A percentile compares a stretch with the other conserved stretches of the same genome.
phyloP scores from a whole-genome alignment of 2,797 vertebrate genomes.

The Carcharodon carcharias region DNA sequence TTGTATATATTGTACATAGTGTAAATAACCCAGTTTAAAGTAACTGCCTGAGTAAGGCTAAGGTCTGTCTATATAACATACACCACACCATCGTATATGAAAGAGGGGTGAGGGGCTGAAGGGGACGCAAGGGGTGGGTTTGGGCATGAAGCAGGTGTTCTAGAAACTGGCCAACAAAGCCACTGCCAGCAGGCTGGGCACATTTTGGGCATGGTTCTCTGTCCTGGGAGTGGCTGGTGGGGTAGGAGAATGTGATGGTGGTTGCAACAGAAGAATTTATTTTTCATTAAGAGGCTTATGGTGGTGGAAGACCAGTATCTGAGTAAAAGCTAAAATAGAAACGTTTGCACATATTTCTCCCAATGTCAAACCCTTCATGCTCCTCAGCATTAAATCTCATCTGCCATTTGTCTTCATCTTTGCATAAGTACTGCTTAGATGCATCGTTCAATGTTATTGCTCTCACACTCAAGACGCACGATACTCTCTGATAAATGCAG shows the following conservation, averaged over 20 bases:
- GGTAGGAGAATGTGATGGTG: neutral
- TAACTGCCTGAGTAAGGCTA: too few relatives aligned
- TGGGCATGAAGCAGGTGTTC: neutral
- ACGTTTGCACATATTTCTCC: neutral
- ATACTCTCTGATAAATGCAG: neutral
- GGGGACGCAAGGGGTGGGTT: neutral
- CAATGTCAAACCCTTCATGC: neutral
- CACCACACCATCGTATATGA: too few relatives aligned
- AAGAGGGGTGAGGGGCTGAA: neutral
- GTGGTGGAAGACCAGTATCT: neutral
- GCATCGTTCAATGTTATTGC: neutral
- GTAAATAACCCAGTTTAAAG: too few relatives aligned
- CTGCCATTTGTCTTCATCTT: neutral
- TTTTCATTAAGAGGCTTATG: neutral
- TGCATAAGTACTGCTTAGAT: neutral
- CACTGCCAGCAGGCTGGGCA: neutral
- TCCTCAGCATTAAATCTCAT: neutral
- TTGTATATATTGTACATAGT: too few relatives aligned
- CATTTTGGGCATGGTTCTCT: neutral
- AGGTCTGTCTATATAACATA: too few relatives aligned
- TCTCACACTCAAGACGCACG: neutral
- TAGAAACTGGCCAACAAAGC: neutral
- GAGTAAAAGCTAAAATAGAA: neutral
- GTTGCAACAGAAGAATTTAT: neutral
- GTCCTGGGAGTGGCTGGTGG: neutral